Evolutionary conservation across 37 sponge, comb jelly and placozoan species (phyloP).

Genomic region (Diacarnus erythraeanus): DNA sequence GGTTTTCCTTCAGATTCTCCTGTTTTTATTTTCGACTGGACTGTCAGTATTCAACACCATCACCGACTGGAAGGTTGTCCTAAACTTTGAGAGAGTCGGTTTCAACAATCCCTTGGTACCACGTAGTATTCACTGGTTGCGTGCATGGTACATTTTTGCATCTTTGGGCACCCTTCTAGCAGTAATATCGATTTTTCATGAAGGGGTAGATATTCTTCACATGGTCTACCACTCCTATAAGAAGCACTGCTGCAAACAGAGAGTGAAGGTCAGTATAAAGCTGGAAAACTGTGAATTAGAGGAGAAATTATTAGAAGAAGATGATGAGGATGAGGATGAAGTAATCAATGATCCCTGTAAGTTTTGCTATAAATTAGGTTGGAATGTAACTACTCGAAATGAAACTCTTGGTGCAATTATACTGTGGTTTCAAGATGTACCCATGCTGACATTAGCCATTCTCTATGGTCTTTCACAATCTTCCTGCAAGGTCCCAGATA

Average conservation of each 20-base stretch:
- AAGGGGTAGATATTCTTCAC: background rate
- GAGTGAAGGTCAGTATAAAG: background rate
- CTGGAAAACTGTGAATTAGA: no score
- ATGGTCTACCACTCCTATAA: background rate
- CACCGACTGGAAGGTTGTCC: constrained; percentile 11
- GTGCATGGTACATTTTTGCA: constrained; percentile 9
- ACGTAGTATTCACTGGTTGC: background rate
- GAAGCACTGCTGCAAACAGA: background rate
- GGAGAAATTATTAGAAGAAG: background rate
- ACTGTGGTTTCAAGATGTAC: constrained; percentile 28
- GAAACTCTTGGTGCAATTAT: constrained; percentile 1
- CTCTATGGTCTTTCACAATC: constrained; percentile 11
- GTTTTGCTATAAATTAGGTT: constrained; percentile 17
- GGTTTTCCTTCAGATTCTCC: background rate
- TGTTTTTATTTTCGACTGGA: background rate
- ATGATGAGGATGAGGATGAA: constrained; percentile 8
- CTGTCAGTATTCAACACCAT: constrained; percentile 3
- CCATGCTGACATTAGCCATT: constrained; percentile 12
- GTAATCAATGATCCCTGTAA: constrained; percentile 17
- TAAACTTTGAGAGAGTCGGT: background rate
- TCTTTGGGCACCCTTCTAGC: background rate
- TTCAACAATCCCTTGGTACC: constrained; percentile 13
- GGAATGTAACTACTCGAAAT: constrained; percentile 12
- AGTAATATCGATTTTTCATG: background rate
- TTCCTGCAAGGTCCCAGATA: background rate